Evolutionary conservation across 2,113 vertebrate species (phyloP).

Genomic region (Nipponia nippon): DNA sequence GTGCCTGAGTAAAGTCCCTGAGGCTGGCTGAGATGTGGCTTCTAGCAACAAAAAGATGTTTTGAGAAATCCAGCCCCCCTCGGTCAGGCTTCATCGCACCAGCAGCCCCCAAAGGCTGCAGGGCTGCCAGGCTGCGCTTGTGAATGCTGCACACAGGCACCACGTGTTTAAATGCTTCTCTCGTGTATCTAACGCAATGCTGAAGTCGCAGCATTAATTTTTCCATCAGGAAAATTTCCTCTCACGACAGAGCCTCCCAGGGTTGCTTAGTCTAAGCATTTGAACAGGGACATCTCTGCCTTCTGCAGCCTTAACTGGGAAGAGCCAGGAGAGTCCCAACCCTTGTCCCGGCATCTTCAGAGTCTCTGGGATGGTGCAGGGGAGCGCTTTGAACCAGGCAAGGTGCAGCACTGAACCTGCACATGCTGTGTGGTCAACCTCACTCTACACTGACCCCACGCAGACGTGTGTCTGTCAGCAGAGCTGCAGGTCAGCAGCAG

Average conservation of each 20-base stretch:
- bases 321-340: background rate
- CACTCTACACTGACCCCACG: rapidly evolving
- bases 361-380: background rate
- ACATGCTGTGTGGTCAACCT: too few relatives aligned
- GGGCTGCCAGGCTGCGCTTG: background rate
- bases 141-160: background rate
- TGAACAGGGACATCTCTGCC: background rate
- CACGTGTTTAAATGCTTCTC: too few relatives aligned
- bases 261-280: background rate
- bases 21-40: background rate
- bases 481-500: background rate
- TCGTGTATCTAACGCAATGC: rapidly evolving
- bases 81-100: background rate
- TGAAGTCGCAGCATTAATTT: background rate
- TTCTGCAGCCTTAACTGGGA: background rate
- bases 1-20: background rate
- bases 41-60: background rate
- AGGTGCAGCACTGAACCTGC: background rate
- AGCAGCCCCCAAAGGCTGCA: background rate
- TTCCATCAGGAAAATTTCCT: too few relatives aligned
- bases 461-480: background rate
- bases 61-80: background rate
- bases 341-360: background rate
- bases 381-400: background rate
- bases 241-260: background rate